Percentiles rank a stretch among this genome's conserved stretches.
Evolutionary conservation across 2,888 invertebrate genomes (phyloP).

Genomic region (Alsophila aescularia): DNA sequence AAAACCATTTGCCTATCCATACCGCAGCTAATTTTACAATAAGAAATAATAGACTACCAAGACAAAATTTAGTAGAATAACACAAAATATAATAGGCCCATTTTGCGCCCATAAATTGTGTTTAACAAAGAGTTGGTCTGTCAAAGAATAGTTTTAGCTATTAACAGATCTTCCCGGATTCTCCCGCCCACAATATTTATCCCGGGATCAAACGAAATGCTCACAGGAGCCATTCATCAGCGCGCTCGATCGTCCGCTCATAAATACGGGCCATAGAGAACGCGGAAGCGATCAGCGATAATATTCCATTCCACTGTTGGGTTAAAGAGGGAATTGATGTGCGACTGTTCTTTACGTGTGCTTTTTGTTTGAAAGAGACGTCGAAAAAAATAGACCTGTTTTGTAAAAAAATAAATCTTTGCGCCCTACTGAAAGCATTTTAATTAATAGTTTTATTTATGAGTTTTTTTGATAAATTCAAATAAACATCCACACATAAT

Average conservation of each 20-base stretch:
- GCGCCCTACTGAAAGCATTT: too few relatives aligned
- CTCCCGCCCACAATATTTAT: constrained; percentile 71
- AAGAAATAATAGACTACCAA: constrained; percentile 34
- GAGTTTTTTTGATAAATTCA: too few relatives aligned
- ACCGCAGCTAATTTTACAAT: constrained; percentile 36
- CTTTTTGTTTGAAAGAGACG: not conserved
- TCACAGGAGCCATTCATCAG: constrained; percentile 71
- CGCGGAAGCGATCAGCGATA: constrained; percentile 50
- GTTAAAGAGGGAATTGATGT: constrained; percentile 1
- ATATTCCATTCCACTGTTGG: constrained; percentile 17
- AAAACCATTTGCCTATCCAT: constrained; percentile 41
- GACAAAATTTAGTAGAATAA: constrained; percentile 12
- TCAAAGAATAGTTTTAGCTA: constrained; percentile 45
- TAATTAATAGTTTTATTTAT: too few relatives aligned
- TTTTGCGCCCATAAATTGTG: constrained; percentile 36
- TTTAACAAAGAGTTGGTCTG: constrained; percentile 47
- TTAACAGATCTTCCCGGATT: constrained; percentile 66
- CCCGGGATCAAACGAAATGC: constrained; percentile 73
- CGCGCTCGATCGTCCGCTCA: constrained; percentile 58
- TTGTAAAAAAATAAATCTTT: too few relatives aligned
- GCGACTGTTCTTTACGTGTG: not conserved
- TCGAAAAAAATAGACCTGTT: not conserved
- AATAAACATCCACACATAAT: too few relatives aligned
- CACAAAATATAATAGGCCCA: constrained; percentile 12
- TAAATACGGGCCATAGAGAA: constrained; percentile 65